Conservation (phyloP, 2,888 invertebrate genomes). For the Rugalucina vietnamica region DNA sequence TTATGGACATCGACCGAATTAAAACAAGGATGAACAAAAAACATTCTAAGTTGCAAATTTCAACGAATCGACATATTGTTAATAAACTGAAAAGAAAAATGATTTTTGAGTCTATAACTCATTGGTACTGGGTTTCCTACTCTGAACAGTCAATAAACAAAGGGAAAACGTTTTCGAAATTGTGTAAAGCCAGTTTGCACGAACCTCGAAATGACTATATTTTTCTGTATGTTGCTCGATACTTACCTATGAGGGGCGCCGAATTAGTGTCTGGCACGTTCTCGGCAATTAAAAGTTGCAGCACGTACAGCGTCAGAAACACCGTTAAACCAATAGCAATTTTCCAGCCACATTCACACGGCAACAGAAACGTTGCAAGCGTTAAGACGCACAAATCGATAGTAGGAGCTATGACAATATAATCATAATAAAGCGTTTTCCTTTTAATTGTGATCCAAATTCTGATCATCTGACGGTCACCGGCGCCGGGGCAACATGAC, state of each 20-base stretch:
- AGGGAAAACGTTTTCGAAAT: no score
- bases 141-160: no score
- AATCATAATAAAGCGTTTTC: slow-evolving; percentile 82
- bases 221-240: not conserved
- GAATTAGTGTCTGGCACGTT: slow-evolving; percentile 84
- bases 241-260: slow-evolving; percentile 81
- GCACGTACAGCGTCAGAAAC: slow-evolving; percentile 83
- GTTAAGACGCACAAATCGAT: slow-evolving; percentile 82
- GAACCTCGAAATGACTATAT: no score
- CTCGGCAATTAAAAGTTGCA: slow-evolving; percentile 83
- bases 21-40: no score
- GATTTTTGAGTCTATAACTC: no score
- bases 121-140: no score
- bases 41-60: no score
- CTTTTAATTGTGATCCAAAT: slow-evolving; percentile 75
- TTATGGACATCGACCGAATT: no score
- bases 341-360: slow-evolving; percentile 83
- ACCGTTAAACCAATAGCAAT: slow-evolving; percentile 83
- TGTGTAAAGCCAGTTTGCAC: no score
- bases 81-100: no score
- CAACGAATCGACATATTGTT: no score
- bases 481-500: slow-evolving; percentile 74
- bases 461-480: slow-evolving; percentile 76
- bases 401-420: slow-evolving; percentile 83
- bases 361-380: slow-evolving; percentile 81